These are phyloP conservation scores for Chrysopilus asiliformis DNA, from an alignment of 2,888 invertebrate species.

Conservation along the genomic window DNA sequence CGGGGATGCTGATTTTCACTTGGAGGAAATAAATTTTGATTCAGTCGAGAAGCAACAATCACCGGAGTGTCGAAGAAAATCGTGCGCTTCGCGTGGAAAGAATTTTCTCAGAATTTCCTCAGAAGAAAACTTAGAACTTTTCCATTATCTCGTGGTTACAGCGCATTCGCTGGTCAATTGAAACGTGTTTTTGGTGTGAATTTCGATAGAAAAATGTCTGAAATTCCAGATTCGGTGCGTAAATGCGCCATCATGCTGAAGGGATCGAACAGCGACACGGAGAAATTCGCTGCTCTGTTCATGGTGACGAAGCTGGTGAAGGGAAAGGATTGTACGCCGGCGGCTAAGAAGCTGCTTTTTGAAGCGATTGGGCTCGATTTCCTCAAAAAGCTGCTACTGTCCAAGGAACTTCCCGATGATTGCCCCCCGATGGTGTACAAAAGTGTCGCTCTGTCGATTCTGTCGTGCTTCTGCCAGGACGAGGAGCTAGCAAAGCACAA, in stretches of 20 bases:
- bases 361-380: conserved; percentile 84
- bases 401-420: conserved; percentile 66
- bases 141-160: too few species aligned
- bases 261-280: conserved; percentile 70
- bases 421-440: conserved; percentile 84
- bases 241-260: conserved; percentile 72
- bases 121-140: too few species aligned
- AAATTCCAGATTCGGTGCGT: conserved; percentile 64
- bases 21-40: neutral
- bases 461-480: conserved; percentile 76
- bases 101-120: too few species aligned
- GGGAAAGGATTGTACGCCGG: conserved; percentile 62
- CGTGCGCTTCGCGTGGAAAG: too few species aligned
- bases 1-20: neutral
- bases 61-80: too few species aligned
- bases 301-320: conserved; percentile 85
- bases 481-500: conserved; percentile 66
- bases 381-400: conserved; percentile 63
- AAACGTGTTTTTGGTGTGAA: too few species aligned
- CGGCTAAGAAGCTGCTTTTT: conserved; percentile 68
- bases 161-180: too few species aligned
- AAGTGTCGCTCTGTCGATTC: conserved; percentile 75
- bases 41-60: neutral
- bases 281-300: conserved; percentile 82
- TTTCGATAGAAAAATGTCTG: conserved; percentile 33